Base-by-base conservation (phyloP, 2,888 invertebrate genomes). In the Camponotus fellah region DNA sequence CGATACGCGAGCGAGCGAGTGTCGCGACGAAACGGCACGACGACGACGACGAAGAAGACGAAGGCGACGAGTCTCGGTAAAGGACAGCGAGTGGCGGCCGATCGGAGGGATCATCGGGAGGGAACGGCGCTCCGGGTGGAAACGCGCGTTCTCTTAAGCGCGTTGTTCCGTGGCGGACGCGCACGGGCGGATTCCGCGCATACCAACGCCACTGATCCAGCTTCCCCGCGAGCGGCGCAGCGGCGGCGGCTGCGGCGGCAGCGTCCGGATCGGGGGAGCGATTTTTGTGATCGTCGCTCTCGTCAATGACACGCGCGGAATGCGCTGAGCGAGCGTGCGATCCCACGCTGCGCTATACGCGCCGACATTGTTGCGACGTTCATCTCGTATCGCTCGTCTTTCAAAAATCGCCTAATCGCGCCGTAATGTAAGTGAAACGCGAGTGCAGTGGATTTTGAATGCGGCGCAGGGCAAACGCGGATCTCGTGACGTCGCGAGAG, bases 291-390 rank as follows among this genome's bases (percentile, higher is more conserved):
- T 92, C 90, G 90, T 60, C 60, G 79, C 56, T 79, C 89, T 91
- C 91, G 91, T 92, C 91, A 88, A 92, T 93, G 93, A 94, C 92
- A 92, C 91, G 91, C 88, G 87, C 91, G 91, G 91, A 94, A 93
- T 92, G 93, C 91, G 92, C 92, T 93, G 88, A 94, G 93, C 91
- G 83, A 85, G 88, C 83, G 86, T 64, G 65, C 81, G 84, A 72
- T 84, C 72, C 83, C 83, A 75, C 83, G 75, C 40, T 64, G 68
- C 83, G 58, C 82, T 83, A 72, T 72, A 72, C 40, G 68, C 76
- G 49, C 56, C 26, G 68, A 68, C 68, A 69, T 72, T 84, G 43
- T 75, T 77, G 60, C 49, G 26, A 26, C 62, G 34, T 79, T 69
- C 26, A 56, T 32, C n/a, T 32, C 56, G 46, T 56, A 56, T 26